Percentiles rank a stretch among this genome's conserved stretches.
Conservation (phyloP, 2,113 vertebrate species). For the Cardinalis cardinalis region DNA sequence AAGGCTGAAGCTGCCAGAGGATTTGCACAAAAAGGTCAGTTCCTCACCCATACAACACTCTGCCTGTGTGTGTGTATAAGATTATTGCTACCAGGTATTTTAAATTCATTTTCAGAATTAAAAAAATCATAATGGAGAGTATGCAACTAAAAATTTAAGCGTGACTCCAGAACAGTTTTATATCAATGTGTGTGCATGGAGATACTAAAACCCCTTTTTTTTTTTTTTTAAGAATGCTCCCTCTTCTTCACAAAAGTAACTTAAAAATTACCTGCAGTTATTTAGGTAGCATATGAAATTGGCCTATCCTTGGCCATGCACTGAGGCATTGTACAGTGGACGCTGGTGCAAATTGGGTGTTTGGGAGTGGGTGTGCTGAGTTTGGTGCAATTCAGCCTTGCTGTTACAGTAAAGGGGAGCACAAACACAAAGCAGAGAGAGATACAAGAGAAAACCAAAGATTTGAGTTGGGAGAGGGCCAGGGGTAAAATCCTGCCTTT, state of each 20-base stretch:
- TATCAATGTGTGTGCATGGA: not conserved
- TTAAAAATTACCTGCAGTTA: not conserved
- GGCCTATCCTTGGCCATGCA: not conserved
- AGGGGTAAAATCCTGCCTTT: not conserved
- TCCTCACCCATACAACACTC: accelerated
- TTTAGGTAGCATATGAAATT: not conserved
- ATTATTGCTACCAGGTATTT: not conserved
- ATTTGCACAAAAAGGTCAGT: slow-evolving; percentile 73
- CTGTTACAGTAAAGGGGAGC: not conserved
- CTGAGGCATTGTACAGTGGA: accelerated
- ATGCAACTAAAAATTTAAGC: not conserved
- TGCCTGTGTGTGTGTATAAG: not conserved
- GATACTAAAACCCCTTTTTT: accelerated
- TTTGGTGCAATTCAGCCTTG: not conserved
- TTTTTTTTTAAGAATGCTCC: not conserved
- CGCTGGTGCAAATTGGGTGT: accelerated
- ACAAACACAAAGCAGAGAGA: not conserved
- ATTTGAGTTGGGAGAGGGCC: not conserved
- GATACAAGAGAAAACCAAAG: not conserved
- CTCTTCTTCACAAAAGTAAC: not conserved
- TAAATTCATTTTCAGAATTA: not conserved
- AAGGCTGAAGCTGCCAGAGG: slow-evolving; percentile 65
- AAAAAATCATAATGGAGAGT: not conserved
- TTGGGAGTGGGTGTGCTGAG: not conserved
- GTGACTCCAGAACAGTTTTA: not conserved